Evolutionary conservation across 2,797 vertebrate species (phyloP).

Genomic region (Caiman crocodilus): DNA sequence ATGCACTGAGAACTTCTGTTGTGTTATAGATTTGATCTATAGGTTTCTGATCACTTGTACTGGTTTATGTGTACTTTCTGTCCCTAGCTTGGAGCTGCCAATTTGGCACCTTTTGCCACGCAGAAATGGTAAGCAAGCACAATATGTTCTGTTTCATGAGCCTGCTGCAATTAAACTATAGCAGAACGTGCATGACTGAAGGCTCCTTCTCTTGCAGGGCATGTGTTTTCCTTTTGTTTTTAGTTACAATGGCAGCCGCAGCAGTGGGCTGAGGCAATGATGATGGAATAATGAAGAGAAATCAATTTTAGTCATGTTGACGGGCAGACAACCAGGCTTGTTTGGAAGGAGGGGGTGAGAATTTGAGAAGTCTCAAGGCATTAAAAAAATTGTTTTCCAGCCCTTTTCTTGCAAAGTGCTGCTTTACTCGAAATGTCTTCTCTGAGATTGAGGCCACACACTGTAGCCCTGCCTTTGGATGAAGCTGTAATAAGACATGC

Average conservation of each 20-base stretch:
- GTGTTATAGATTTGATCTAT: too few species aligned
- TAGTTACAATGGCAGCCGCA: not conserved
- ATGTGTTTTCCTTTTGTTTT: not conserved
- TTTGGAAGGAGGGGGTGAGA: not conserved
- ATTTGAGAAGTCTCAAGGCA: conserved; percentile 31
- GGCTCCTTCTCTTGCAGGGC: not conserved
- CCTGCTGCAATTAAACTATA: not conserved
- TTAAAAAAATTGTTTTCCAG: conserved; percentile 17
- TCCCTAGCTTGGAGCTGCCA: not conserved
- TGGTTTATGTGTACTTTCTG: too few species aligned
- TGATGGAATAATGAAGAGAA: not conserved
- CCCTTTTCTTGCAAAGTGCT: conserved; percentile 8
- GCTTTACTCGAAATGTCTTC: not conserved
- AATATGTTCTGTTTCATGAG: not conserved
- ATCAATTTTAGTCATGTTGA: not conserved
- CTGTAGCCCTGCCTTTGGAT: not conserved
- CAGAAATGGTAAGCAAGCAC: not conserved
- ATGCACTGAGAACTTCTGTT: too few species aligned
- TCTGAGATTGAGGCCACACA: not conserved
- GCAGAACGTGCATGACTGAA: not conserved
- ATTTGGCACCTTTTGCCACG: not conserved
- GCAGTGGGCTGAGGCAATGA: not conserved
- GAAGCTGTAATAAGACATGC: not conserved
- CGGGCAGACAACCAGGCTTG: not conserved
- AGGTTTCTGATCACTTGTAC: too few species aligned